phyloP scores from a whole-genome alignment of 2,888 invertebrate genomes.

The Diadegma fenestrale region DNA sequence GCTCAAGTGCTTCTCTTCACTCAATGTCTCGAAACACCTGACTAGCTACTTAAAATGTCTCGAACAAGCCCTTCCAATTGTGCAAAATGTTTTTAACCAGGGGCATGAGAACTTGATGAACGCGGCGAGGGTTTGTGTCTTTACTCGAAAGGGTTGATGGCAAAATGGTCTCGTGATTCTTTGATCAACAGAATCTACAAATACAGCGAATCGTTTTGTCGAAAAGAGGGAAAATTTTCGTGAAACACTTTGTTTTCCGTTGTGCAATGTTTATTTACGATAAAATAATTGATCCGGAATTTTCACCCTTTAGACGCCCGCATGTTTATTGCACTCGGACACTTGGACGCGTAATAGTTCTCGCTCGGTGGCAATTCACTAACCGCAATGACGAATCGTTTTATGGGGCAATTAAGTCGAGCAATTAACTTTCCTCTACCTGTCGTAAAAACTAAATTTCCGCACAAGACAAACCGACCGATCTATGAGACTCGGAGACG shows the following conservation, averaged over 20 bases:
- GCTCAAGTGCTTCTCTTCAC: constrained; percentile 40
- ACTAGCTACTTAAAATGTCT: constrained; percentile 29
- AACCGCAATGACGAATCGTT: constrained; percentile 62
- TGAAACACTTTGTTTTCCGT: constrained; percentile 4
- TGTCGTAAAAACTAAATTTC: constrained; percentile 16
- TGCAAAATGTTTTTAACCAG: constrained; percentile 44
- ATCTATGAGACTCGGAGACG: constrained; percentile 38
- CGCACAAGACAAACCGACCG: constrained; percentile 1
- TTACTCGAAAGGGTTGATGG: not conserved
- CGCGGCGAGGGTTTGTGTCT: constrained; percentile 5
- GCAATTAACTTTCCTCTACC: constrained; percentile 62
- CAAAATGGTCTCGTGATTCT: constrained; percentile 1
- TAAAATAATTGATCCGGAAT: constrained; percentile 11
- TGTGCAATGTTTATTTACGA: constrained; percentile 1
- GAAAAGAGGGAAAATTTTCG: not conserved
- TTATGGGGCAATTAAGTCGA: constrained; percentile 64
- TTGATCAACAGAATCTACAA: not conserved
- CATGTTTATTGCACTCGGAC: constrained; percentile 34
- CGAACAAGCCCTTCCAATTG: constrained; percentile 21
- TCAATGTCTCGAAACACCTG: constrained; percentile 48
- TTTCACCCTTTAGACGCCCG: not conserved
- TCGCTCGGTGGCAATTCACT: constrained; percentile 13
- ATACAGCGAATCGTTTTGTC: not conserved
- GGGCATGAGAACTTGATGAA: constrained; percentile 34
- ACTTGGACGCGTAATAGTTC: constrained; percentile 26